Conservation (phyloP, 2,113 vertebrate species). For the Gavialis gangeticus region DNA sequence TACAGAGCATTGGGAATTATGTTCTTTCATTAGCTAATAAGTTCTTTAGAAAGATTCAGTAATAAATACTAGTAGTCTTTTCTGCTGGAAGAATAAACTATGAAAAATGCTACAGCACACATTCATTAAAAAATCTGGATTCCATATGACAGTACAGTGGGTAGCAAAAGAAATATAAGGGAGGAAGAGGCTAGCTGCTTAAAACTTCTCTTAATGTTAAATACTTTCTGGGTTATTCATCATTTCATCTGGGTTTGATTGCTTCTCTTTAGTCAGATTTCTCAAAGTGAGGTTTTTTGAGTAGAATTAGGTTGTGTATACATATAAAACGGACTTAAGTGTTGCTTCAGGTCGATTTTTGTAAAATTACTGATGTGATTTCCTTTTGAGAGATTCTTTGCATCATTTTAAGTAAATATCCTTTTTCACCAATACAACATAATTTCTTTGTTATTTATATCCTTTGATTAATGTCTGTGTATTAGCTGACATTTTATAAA, state of each 20-base stretch:
- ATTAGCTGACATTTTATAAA: not conserved
- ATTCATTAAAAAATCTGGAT: not conserved
- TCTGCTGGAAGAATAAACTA: slow-evolving; percentile 35
- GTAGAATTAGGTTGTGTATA: not conserved
- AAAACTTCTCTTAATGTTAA: slow-evolving; percentile 5
- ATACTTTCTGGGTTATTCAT: not conserved
- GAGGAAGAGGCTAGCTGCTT: not conserved
- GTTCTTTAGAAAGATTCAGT: slow-evolving; percentile 35
- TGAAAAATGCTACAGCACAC: slow-evolving; percentile 1
- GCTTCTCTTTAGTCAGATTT: not conserved
- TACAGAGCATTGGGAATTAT: slow-evolving; percentile 7
- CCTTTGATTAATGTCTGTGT: not conserved
- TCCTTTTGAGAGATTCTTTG: not conserved
- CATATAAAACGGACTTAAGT: not conserved
- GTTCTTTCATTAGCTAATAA: not conserved
- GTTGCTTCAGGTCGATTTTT: too few relatives aligned
- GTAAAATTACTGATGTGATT: too few relatives aligned
- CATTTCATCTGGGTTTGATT: slow-evolving; percentile 45
- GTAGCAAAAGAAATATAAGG: not conserved
- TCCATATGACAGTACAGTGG: not conserved
- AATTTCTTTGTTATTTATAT: not conserved
- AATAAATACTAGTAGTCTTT: slow-evolving; percentile 9
- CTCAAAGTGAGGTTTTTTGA: not conserved
- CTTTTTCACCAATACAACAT: not conserved
- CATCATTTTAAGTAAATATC: not conserved